Evolutionary conservation across 2,888 invertebrate species (phyloP).

Genomic region (Chrysolina haemoptera): DNA sequence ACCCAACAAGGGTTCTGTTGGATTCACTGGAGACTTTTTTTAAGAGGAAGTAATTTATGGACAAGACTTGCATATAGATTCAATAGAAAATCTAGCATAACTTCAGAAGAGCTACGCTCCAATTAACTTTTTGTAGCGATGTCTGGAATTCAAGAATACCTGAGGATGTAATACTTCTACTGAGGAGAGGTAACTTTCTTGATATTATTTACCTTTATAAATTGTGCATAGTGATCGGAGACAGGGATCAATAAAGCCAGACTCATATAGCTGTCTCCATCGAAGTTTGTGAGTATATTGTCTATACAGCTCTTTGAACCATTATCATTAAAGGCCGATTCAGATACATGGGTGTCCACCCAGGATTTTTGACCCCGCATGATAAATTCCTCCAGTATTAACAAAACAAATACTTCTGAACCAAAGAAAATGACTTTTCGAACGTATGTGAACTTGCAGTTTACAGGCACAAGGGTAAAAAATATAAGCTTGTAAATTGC

Average conservation of each 20-base stretch:
- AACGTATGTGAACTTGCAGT: too few relatives aligned
- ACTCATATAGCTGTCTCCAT: slow-evolving; percentile 17
- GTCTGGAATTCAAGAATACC: slow-evolving; percentile 8
- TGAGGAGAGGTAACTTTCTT: slow-evolving; percentile 6
- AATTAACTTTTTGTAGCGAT: slow-evolving; percentile 11
- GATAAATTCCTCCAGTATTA: too few relatives aligned
- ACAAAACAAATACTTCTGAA: too few relatives aligned
- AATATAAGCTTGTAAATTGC: too few relatives aligned
- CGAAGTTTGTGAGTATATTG: slow-evolving; percentile 11
- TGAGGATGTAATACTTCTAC: neutral
- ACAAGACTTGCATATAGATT: slow-evolving; percentile 6
- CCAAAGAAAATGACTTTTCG: too few relatives aligned
- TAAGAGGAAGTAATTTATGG: neutral
- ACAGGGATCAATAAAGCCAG: slow-evolving; percentile 15
- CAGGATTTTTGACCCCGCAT: too few relatives aligned
- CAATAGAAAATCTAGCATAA: slow-evolving; percentile 11
- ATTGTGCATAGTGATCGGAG: slow-evolving; percentile 3
- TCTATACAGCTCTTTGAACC: neutral
- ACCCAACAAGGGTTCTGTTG: slow-evolving; percentile 11
- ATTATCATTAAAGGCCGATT: too few relatives aligned
- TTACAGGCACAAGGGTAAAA: too few relatives aligned
- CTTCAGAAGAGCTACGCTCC: slow-evolving; percentile 10
- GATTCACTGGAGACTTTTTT: slow-evolving; percentile 8
- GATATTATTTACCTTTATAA: neutral
- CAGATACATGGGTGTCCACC: too few relatives aligned